Percentiles rank a stretch among this genome's conserved stretches.
These are phyloP conservation scores for Corydoras maculifer DNA, from an alignment of 2,113 vertebrate genomes.

Conservation along the genomic window DNA sequence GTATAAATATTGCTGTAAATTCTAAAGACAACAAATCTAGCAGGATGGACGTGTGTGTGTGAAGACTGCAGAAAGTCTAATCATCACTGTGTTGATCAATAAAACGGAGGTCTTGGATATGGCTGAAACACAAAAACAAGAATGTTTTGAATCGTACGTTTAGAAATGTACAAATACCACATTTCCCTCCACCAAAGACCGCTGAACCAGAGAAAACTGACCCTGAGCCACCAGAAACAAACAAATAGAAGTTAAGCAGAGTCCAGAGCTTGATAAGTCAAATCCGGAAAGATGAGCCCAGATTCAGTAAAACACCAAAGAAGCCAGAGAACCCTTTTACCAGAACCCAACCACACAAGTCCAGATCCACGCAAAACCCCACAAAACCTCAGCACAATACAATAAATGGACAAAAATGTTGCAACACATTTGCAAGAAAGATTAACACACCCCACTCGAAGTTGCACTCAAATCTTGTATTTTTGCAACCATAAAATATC, in stretches of 20 bases:
- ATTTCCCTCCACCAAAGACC: slow-evolving; percentile 14
- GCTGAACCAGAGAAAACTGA: slow-evolving; percentile 2
- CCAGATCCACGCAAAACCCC: too few species aligned
- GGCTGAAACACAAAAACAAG: slow-evolving; percentile 72
- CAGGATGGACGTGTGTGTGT: slow-evolving; percentile 7
- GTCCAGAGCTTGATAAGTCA: neutral
- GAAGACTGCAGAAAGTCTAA: slow-evolving; percentile 51
- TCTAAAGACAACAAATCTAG: neutral
- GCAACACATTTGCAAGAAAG: too few species aligned
- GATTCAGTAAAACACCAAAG: neutral
- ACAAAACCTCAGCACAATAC: too few species aligned
- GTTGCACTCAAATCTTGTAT: too few species aligned
- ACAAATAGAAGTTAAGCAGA: neutral
- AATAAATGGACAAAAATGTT: too few species aligned
- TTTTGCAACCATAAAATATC: too few species aligned
- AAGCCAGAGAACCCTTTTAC: neutral
- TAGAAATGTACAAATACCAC: neutral
- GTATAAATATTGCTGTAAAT: too few species aligned
- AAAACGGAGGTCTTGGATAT: slow-evolving; percentile 63
- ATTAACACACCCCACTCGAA: too few species aligned
- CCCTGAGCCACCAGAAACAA: neutral
- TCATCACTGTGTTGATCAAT: slow-evolving; percentile 63
- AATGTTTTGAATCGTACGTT: slow-evolving; percentile 28
- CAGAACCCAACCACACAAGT: slow-evolving; percentile 28
- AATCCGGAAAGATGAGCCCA: neutral